Evolutionary conservation across 2,888 invertebrate species (phyloP).

Genomic region (Polydrusus tereticollis): DNA sequence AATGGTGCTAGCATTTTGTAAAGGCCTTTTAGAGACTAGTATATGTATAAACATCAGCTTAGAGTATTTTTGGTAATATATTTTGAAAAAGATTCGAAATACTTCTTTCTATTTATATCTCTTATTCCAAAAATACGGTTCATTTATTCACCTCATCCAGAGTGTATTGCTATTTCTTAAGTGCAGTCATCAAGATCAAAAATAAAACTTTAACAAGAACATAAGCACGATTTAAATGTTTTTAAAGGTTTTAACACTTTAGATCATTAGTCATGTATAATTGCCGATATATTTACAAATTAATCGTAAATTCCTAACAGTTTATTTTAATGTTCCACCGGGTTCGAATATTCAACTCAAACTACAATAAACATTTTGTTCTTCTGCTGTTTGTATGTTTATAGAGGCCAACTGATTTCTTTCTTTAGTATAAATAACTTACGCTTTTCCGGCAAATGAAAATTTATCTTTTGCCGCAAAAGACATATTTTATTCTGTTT

Average conservation of each 20-base stretch:
- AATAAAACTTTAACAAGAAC: slow-evolving; percentile 17
- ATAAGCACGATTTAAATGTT: slow-evolving; percentile 12
- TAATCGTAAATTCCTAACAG: slow-evolving; percentile 30
- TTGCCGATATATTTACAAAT: slow-evolving; percentile 35
- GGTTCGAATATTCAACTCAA: slow-evolving; percentile 16
- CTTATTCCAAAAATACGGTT: not conserved
- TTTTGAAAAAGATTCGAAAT: no score
- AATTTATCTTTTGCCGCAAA: not conserved
- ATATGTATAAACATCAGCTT: no score
- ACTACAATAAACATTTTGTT: slow-evolving; percentile 43
- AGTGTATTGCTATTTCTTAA: not conserved
- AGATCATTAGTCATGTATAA: slow-evolving; percentile 25
- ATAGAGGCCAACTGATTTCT: slow-evolving; percentile 15
- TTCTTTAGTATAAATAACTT: slow-evolving; percentile 14
- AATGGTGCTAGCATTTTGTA: no score
- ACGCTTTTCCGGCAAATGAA: not conserved
- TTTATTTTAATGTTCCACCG: slow-evolving; percentile 35
- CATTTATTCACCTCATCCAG: slow-evolving; percentile 3
- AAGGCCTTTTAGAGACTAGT: no score
- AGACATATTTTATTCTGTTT: not conserved
- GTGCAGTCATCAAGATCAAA: slow-evolving; percentile 4
- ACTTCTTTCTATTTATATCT: slow-evolving; percentile 10
- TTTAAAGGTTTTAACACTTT: not conserved
- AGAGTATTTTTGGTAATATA: no score
- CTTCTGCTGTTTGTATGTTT: slow-evolving; percentile 5